Conservation (phyloP, 2,113 vertebrate genomes). For the Chloropsis hardwickii region DNA sequence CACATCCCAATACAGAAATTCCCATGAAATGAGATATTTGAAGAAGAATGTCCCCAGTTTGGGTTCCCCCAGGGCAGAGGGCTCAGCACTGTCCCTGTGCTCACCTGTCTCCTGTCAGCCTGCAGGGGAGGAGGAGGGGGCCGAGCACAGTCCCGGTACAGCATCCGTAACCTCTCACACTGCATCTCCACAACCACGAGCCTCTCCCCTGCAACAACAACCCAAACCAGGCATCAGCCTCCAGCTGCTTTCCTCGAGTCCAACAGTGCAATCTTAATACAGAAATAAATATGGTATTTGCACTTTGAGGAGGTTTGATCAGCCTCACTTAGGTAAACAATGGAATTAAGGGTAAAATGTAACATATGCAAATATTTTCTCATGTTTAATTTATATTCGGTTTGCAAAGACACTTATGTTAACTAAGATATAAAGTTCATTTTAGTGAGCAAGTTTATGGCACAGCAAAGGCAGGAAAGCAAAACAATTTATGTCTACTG, state of each 20-base stretch:
- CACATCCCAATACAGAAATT: neutral
- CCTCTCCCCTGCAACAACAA: conserved; percentile 82
- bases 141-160: conserved; percentile 95
- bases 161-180: conserved; percentile 92
- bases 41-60: neutral
- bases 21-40: neutral
- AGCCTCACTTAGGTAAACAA: neutral
- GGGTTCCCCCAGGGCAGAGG: neutral
- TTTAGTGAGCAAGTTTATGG: neutral
- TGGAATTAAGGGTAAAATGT: neutral
- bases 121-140: conserved; percentile 93
- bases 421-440: neutral
- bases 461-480: neutral
- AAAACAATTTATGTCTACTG: neutral
- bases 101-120: conserved; percentile 92
- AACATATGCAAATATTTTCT: neutral
- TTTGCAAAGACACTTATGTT: neutral
- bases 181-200: conserved; percentile 92
- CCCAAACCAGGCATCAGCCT: neutral
- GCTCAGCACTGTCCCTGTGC: neutral
- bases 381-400: neutral
- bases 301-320: neutral
- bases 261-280: neutral
- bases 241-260: neutral
- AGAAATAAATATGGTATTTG: neutral